Conservation (phyloP, 2,797 vertebrate genomes). For the Hafferia zeledoni region DNA sequence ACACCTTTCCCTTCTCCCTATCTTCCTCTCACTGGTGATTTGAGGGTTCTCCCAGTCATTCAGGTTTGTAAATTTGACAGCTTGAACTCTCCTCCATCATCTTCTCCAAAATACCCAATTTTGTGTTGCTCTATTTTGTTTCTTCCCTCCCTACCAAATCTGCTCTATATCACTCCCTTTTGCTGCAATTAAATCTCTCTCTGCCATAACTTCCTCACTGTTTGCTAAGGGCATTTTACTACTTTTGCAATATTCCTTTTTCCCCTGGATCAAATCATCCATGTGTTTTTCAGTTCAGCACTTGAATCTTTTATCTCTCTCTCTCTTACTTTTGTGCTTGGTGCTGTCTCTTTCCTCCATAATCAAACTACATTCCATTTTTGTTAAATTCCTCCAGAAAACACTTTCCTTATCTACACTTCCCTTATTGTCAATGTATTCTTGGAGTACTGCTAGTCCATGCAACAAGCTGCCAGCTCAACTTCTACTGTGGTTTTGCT, state of each 20-base stretch:
- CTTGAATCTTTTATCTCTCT: background rate
- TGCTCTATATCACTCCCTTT: background rate
- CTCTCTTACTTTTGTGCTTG: background rate
- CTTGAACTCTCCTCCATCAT: background rate
- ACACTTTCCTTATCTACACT: background rate
- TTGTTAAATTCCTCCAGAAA: background rate
- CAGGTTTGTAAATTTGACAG: background rate
- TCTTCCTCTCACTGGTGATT: background rate
- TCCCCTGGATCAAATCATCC: background rate
- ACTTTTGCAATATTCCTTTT: background rate
- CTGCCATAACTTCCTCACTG: background rate
- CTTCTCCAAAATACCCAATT: background rate
- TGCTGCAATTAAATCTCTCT: background rate
- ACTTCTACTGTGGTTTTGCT: slow-evolving; percentile 20
- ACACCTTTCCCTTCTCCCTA: background rate
- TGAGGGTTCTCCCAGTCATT: background rate
- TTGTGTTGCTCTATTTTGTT: background rate
- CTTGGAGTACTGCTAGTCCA: background rate
- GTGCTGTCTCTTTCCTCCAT: background rate
- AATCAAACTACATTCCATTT: background rate
- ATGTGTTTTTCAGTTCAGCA: background rate
- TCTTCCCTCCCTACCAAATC: background rate
- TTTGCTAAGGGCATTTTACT: background rate
- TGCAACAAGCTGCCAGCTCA: background rate
- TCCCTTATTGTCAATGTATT: background rate